phyloP scores from a whole-genome alignment of 2,113 vertebrate species.

The Regulus satrapa region DNA sequence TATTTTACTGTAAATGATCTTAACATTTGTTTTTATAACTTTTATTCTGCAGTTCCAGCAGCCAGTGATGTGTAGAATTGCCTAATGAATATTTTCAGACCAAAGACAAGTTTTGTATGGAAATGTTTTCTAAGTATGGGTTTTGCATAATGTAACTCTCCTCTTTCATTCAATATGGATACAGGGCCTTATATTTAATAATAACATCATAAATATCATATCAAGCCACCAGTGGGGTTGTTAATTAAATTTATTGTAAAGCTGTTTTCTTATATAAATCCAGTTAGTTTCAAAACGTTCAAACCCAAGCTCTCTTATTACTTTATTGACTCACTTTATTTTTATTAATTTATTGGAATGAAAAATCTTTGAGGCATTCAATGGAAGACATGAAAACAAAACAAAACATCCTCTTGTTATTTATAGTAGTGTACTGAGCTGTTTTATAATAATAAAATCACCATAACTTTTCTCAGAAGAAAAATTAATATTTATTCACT shows the following conservation, averaged over 20 bases:
- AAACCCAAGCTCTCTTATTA: not conserved
- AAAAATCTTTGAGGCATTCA: not conserved
- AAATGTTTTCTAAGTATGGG: not conserved
- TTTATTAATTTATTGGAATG: not conserved
- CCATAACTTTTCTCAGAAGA: not conserved
- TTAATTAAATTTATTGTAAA: not conserved
- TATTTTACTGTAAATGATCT: not conserved
- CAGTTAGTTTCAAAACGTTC: not conserved
- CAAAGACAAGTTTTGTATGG: not conserved
- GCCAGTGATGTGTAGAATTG: not conserved
- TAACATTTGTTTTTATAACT: not conserved
- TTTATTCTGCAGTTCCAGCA: not conserved
- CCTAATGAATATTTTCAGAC: too few species aligned
- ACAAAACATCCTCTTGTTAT: not conserved
- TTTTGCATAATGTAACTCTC: not conserved
- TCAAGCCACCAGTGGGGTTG: too few species aligned
- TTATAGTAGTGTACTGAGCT: not conserved
- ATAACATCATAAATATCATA: too few species aligned
- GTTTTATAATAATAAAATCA: not conserved
- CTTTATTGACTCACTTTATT: not conserved
- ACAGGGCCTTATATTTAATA: not conserved
- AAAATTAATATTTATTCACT: not conserved
- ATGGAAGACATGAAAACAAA: not conserved
- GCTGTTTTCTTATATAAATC: not conserved
- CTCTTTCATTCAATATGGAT: not conserved